Conservation (phyloP, 2,888 invertebrate genomes). For the Piscicola geometra region DNA sequence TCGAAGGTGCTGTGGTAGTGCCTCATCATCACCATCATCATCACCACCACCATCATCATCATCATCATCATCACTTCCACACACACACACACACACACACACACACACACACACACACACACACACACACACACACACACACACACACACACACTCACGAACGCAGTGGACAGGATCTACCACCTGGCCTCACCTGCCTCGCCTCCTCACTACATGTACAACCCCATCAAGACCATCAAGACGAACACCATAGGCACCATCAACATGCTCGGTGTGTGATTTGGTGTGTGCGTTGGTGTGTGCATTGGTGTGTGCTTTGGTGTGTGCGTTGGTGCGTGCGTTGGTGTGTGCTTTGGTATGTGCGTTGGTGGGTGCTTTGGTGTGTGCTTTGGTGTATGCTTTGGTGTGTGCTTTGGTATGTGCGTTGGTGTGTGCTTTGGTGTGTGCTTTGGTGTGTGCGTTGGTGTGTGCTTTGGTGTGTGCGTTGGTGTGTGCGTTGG, state of each 20-base stretch:
- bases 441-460: background rate
- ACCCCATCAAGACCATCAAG: conserved; percentile 98
- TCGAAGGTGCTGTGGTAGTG: conserved; percentile 72
- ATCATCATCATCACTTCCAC: background rate
- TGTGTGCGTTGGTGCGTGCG: background rate
- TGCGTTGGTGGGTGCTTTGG: background rate
- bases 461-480: background rate
- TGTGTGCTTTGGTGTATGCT: background rate
- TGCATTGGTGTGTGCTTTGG: background rate
- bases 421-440: background rate
- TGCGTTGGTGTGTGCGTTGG: background rate
- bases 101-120: conserved; percentile 27
- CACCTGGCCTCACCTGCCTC: conserved; percentile 98
- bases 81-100: conserved; percentile 28
- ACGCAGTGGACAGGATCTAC: conserved; percentile 71
- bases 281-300: background rate
- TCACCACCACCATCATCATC: conserved; percentile 85
- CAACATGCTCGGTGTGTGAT: conserved; percentile 58
- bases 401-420: background rate
- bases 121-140: conserved; percentile 25
- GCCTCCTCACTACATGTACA: conserved; percentile 98
- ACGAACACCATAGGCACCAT: conserved; percentile 85
- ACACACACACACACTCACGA: conserved; percentile 44
- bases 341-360: background rate
- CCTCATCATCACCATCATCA: conserved; percentile 95